Evolutionary conservation across 2,888 invertebrate species (phyloP).

Genomic region (Apodemia mormo): DNA sequence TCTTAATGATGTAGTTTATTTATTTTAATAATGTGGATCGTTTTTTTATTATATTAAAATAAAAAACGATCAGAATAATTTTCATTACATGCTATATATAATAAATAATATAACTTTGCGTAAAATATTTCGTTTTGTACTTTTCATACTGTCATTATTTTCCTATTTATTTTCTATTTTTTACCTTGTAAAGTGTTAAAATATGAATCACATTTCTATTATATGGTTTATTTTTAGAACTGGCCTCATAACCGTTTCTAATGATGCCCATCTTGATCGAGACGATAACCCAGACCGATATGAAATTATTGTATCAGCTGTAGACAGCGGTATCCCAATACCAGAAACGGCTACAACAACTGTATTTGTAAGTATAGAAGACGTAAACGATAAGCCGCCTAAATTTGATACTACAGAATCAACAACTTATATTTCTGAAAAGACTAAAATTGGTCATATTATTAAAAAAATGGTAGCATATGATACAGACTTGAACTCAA

Average conservation of each 20-base stretch:
- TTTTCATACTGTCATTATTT: too few relatives aligned
- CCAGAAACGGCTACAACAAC: conserved; percentile 90
- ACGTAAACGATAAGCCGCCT: conserved; percentile 92
- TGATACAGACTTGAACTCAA: conserved; percentile 87
- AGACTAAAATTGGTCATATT: conserved; percentile 82
- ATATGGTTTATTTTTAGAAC: conserved; percentile 66
- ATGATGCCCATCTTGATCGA: conserved; percentile 87
- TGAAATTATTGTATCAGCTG: conserved; percentile 87
- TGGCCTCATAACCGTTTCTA: conserved; percentile 86
- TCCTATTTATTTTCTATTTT: too few relatives aligned
- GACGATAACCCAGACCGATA: conserved; percentile 86
- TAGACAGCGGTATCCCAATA: conserved; percentile 87
- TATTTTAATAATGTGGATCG: too few relatives aligned
- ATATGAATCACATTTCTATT: too few relatives aligned
- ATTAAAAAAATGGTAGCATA: conserved; percentile 85
- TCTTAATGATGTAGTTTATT: too few relatives aligned
- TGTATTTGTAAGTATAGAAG: conserved; percentile 86
- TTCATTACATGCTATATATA: too few relatives aligned
- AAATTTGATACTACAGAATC: conserved; percentile 85
- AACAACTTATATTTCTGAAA: conserved; percentile 87
- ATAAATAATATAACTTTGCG: too few relatives aligned
- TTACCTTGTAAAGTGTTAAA: too few relatives aligned
- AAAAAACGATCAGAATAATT: too few relatives aligned
- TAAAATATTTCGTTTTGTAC: too few relatives aligned
- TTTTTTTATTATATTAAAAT: too few relatives aligned